Conservation (phyloP, 2,113 vertebrate species). For the Forbesichthys agassizii region DNA sequence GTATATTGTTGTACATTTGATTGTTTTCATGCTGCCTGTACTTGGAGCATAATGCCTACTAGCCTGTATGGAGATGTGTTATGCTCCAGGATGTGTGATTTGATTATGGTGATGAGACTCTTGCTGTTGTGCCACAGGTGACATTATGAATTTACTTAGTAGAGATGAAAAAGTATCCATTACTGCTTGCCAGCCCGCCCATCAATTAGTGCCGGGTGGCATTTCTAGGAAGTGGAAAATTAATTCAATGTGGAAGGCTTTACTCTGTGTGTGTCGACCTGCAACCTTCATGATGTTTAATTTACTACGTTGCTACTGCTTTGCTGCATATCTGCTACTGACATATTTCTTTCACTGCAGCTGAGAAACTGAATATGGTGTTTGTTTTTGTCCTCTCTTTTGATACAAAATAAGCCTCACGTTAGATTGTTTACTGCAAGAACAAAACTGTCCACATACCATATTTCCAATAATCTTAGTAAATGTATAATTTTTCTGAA, state of each 20-base stretch:
- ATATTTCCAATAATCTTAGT: too few species aligned
- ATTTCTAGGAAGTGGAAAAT: neutral
- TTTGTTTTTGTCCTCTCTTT: neutral
- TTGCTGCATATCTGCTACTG: neutral
- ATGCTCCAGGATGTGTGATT: too few species aligned
- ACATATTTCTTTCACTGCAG: neutral
- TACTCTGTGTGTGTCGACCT: neutral
- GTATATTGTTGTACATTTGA: neutral
- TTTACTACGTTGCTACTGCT: neutral
- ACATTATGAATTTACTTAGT: neutral
- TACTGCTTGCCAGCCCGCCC: neutral
- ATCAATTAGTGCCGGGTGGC: neutral
- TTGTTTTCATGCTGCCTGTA: neutral
- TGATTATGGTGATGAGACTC: too few species aligned
- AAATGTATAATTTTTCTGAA: too few species aligned
- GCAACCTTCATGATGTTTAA: neutral
- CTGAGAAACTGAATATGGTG: too few species aligned
- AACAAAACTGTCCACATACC: too few species aligned
- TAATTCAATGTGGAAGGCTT: neutral
- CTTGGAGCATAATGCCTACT: neutral
- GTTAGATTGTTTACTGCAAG: too few species aligned
- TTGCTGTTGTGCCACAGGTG: too few species aligned
- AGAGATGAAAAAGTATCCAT: neutral
- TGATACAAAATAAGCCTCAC: neutral
- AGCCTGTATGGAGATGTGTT: too few species aligned